Conservation (phyloP, 2,888 invertebrate genomes). For the Synergus umbraculus region DNA sequence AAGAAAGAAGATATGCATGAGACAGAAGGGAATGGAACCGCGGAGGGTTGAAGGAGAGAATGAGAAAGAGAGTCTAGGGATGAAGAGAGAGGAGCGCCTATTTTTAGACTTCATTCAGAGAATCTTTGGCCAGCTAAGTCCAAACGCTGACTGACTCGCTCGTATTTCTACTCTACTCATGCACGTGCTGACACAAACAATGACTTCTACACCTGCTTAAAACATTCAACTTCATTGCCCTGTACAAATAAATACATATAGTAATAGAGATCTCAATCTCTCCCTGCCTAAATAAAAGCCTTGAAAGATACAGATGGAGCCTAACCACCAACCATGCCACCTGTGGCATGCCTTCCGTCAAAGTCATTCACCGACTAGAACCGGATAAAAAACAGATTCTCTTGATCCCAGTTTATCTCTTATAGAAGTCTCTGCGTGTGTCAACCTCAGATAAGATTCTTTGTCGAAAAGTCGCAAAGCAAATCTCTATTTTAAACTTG, state of each 20-base stretch:
- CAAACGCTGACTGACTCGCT: slow-evolving; percentile 63
- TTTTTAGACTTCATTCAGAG: slow-evolving; percentile 72
- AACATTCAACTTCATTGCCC: slow-evolving; percentile 19
- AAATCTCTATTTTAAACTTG: neutral
- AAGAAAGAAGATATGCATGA: slow-evolving; percentile 31
- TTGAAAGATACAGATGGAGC: slow-evolving; percentile 12
- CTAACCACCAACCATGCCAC: slow-evolving; percentile 54
- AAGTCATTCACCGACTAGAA: slow-evolving; percentile 52
- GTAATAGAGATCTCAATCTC: neutral
- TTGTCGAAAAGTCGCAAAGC: neutral
- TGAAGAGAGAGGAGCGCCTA: slow-evolving; percentile 61
- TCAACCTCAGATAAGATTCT: neutral
- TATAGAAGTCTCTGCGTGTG: no score
- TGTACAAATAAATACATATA: slow-evolving; percentile 6
- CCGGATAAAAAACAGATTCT: slow-evolving; percentile 44
- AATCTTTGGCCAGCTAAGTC: slow-evolving; percentile 61
- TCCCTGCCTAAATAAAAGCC: slow-evolving; percentile 2
- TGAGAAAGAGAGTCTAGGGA: slow-evolving; percentile 49
- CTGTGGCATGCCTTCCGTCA: slow-evolving; percentile 62
- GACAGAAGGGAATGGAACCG: slow-evolving; percentile 27
- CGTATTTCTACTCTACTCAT: slow-evolving; percentile 40
- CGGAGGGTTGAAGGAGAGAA: slow-evolving; percentile 45
- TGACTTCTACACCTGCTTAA: slow-evolving; percentile 38
- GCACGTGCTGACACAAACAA: slow-evolving; percentile 39
- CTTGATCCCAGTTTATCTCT: neutral